Conservation (phyloP, 2,113 vertebrate species). For the Semnornis frantzii region DNA sequence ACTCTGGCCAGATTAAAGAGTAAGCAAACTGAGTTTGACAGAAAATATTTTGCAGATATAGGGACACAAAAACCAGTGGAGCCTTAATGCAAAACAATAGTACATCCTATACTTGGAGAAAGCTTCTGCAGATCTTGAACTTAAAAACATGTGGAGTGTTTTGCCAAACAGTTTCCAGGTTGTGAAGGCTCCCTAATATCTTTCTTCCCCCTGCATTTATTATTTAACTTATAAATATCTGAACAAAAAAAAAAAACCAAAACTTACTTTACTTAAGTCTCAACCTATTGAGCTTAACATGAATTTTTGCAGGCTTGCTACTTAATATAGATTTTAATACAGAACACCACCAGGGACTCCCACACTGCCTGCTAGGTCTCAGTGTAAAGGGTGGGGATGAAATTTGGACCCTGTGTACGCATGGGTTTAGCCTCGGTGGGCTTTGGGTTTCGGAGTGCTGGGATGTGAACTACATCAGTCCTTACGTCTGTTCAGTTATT, state of each 20-base stretch:
- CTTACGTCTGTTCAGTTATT: neutral
- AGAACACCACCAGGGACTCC: neutral
- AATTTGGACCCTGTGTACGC: neutral
- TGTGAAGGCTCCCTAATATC: neutral
- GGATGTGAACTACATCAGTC: neutral
- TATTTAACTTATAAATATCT: neutral
- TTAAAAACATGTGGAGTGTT: neutral
- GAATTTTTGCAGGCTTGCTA: neutral
- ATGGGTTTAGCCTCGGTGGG: neutral
- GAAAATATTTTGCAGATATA: neutral
- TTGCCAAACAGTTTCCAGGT: neutral
- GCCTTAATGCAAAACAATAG: neutral
- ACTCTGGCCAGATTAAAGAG: neutral
- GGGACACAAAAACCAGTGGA: neutral
- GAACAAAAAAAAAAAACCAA: neutral
- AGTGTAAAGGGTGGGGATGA: neutral
- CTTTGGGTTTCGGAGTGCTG: neutral
- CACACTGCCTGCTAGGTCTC: neutral
- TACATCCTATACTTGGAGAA: neutral
- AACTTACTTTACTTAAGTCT: neutral
- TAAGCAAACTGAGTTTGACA: neutral
- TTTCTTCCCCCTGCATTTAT: neutral
- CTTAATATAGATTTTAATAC: neutral
- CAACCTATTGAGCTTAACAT: neutral
- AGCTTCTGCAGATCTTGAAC: neutral